Percentiles rank a stretch among this genome's conserved stretches.
Conservation (phyloP, 1,140 invertebrate species). For the Drosophila orosa region DNA sequence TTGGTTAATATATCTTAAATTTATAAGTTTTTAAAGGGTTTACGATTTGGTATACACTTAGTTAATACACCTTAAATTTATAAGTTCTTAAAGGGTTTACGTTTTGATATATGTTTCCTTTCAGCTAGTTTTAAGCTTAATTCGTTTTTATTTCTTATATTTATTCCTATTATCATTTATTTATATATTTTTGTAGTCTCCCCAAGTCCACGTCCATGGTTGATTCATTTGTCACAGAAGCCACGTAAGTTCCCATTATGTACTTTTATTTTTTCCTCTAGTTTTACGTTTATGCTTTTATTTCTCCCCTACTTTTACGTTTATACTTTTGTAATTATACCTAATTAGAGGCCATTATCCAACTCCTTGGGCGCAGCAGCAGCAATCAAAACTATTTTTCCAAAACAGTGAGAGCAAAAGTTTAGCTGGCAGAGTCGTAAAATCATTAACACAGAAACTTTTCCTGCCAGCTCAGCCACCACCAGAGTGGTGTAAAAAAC, state of each 20-base stretch:
- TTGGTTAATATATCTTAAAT: neutral
- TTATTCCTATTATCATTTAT: constrained; percentile 29
- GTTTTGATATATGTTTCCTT: neutral
- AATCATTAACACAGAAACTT: constrained; percentile 46
- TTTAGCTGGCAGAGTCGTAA: constrained; percentile 40
- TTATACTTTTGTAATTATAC: constrained; percentile 22
- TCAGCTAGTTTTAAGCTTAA: constrained; percentile 9
- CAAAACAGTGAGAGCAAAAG: constrained; percentile 14
- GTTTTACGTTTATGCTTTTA: constrained; percentile 12
- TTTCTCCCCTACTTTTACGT: constrained; percentile 10
- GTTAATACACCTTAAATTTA: neutral
- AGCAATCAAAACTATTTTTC: constrained; percentile 28
- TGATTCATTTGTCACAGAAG: constrained; percentile 77
- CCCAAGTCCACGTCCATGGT: constrained; percentile 67
- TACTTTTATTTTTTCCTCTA: constrained; percentile 5
- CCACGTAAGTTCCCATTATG: constrained; percentile 69
- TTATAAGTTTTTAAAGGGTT: neutral
- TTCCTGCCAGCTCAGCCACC: constrained; percentile 22
- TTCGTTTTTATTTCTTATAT: constrained; percentile 24
- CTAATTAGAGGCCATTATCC: constrained; percentile 33
- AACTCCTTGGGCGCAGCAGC: neutral
- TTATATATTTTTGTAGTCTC: constrained; percentile 57
- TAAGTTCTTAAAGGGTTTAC: neutral
- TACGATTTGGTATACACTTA: neutral
- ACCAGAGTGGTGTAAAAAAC: constrained; percentile 1